Base-by-base conservation (phyloP, 2,888 invertebrate species). In the Archaeoteleia sp. region DNA sequence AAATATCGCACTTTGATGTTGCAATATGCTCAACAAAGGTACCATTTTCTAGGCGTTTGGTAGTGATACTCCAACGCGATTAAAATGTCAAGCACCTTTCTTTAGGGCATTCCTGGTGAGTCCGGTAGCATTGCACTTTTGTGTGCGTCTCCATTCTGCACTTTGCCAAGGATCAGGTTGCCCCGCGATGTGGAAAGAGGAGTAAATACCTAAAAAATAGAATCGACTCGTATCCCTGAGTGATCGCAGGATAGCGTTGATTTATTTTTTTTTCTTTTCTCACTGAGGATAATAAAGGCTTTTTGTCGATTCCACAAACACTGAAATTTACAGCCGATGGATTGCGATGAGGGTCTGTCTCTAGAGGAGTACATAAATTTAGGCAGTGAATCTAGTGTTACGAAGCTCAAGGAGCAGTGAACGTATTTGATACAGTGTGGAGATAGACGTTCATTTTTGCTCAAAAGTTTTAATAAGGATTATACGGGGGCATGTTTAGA, bases 231-330 rank as follows among this genome's bases (percentile, higher is more conserved):
- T n/a, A n/a, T n/a, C n/a, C n/a, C n/a, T n/a, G n/a, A n/a, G n/a
- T n/a, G 42, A 42, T 42, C 42, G 42, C 27, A 25, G 25, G 42
- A 42, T 27, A 42, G 27, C 25, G 27, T 13, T 42, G 42, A 42
- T 42, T 42, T 42, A 42, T 42, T 20, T 20, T 20, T 20, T 20
- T 20, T 20, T 20, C 20, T 5, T 20, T 20, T 20, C 5, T 5
- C 20, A 20, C 3, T 4, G 20, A 20, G 3, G 20, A 20, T 20
- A 43, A 29, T 29, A 29, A 27, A 29, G 29, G 29, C 43, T 43
- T 30, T 43, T 43, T 29, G 43, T 43, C 43, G 43, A 13, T 13
- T 12, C 27, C 42, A 25, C 42, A 42, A 42, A 27, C 12, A 25
- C 13, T 27, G 13, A 13, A 42, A 42, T 42, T 27, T 42, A 27